These are phyloP conservation scores for Antennarius striatus DNA, from an alignment of 2,113 vertebrate species.

Conservation along the genomic window DNA sequence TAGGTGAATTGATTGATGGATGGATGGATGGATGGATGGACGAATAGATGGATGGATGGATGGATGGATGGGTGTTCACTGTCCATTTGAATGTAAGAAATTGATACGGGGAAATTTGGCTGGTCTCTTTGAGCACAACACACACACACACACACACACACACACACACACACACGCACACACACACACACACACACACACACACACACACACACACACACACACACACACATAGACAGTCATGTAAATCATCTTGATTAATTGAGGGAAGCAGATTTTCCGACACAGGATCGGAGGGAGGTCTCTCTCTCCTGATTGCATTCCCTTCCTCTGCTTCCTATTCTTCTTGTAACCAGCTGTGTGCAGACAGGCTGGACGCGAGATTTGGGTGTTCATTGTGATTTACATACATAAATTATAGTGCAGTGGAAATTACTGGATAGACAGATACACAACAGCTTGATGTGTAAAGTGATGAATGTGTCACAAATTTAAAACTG, in stretches of 20 bases:
- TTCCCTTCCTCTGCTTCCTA: slow-evolving; percentile 25
- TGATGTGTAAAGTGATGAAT: background rate
- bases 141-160: background rate
- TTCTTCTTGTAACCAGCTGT: slow-evolving; percentile 54
- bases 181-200: background rate
- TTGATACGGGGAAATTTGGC: slow-evolving; percentile 50
- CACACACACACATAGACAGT: slow-evolving; percentile 13
- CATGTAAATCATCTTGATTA: slow-evolving; percentile 51
- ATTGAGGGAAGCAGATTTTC: slow-evolving; percentile 52
- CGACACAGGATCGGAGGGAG: slow-evolving; percentile 18
- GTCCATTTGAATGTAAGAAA: slow-evolving; percentile 35
- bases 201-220: background rate
- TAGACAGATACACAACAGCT: slow-evolving; percentile 5
- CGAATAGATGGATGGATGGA: too few species aligned
- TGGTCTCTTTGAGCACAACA: slow-evolving; percentile 2
- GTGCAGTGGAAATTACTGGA: slow-evolving; percentile 1
- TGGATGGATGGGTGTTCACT: too few species aligned
- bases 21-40: too few species aligned
- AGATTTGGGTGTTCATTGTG: slow-evolving; percentile 32
- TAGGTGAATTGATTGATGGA: too few species aligned
- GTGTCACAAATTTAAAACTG: background rate
- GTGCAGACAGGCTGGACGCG: slow-evolving; percentile 36
- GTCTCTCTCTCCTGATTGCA: slow-evolving; percentile 57
- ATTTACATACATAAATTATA: slow-evolving; percentile 47
- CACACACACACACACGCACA: slow-evolving; percentile 10